These are phyloP conservation scores for Entosphenus tridentatus DNA, from an alignment of 2,113 vertebrate genomes.

Conservation along the genomic window DNA sequence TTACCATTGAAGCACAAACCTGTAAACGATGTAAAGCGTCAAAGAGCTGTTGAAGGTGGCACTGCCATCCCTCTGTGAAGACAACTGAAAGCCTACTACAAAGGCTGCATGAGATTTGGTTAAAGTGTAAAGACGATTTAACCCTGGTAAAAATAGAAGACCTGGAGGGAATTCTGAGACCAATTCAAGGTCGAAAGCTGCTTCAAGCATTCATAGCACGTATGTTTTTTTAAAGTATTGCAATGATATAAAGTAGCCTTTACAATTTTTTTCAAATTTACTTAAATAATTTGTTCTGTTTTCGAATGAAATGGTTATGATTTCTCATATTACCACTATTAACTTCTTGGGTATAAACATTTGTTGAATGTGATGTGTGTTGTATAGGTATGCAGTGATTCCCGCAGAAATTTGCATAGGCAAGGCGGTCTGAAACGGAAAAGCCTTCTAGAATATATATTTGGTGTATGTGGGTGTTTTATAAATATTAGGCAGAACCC, in stretches of 20 bases:
- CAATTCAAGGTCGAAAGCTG: slow-evolving; percentile 1
- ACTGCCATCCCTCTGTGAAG: too few species aligned
- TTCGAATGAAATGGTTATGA: slow-evolving; percentile 1
- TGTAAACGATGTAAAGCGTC: too few species aligned
- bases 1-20: too few species aligned
- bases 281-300: not conserved
- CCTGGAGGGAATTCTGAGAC: slow-evolving; percentile 8
- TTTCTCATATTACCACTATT: not conserved
- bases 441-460: slow-evolving; percentile 7
- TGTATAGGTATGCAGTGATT: not conserved
- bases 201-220: not conserved
- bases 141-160: too few species aligned
- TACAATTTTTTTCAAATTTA: not conserved
- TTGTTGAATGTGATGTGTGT: not conserved
- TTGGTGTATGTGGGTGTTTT: slow-evolving; percentile 5
- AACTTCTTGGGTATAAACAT: slow-evolving; percentile 6
- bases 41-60: too few species aligned
- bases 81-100: too few species aligned
- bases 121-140: too few species aligned
- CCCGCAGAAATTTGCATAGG: not conserved
- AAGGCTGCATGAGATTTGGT: too few species aligned
- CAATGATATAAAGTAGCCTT: not conserved
- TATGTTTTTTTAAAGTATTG: not conserved
- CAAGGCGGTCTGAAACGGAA: not conserved
- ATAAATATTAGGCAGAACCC: slow-evolving; percentile 5